phyloP scores from a whole-genome alignment of 2,888 invertebrate species.

The Polydrusus pterygomalis region DNA sequence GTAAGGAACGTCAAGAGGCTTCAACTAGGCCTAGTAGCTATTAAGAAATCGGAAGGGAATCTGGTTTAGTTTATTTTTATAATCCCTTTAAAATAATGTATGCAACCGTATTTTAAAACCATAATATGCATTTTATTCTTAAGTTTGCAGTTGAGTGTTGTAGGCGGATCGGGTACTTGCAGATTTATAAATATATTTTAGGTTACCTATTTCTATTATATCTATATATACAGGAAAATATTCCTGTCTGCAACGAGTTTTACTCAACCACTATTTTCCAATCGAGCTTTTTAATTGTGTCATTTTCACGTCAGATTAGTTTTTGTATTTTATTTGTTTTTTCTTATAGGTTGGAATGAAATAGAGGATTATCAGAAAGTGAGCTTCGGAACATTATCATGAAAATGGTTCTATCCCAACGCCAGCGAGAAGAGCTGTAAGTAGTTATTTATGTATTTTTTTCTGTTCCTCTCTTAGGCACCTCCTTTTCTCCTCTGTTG shows the following conservation, averaged over 20 bases:
- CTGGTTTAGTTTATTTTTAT: slow-evolving; percentile 3
- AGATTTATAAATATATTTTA: too few relatives aligned
- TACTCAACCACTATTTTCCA: too few relatives aligned
- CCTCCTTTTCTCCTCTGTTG: too few relatives aligned
- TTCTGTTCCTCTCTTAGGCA: not conserved
- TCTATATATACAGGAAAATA: too few relatives aligned
- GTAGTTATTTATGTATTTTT: slow-evolving; percentile 74
- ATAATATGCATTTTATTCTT: not conserved
- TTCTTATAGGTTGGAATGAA: slow-evolving; percentile 66
- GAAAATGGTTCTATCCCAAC: slow-evolving; percentile 99
- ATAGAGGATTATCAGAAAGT: slow-evolving; percentile 64
- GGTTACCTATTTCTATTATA: too few relatives aligned
- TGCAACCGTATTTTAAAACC: not conserved
- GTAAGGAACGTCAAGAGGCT: not conserved
- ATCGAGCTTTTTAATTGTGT: too few relatives aligned
- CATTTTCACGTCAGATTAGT: too few relatives aligned
- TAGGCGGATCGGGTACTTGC: not conserved
- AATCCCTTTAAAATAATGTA: slow-evolving; percentile 12
- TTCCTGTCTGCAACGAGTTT: too few relatives aligned
- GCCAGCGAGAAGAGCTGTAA: slow-evolving; percentile 99
- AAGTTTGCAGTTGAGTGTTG: not conserved
- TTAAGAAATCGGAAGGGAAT: slow-evolving; percentile 8
- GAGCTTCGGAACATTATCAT: slow-evolving; percentile 77
- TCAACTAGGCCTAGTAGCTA: not conserved
- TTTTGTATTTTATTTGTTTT: too few relatives aligned